Conservation (phyloP, 2,797 vertebrate genomes). For the Silurus lanzhouensis region DNA sequence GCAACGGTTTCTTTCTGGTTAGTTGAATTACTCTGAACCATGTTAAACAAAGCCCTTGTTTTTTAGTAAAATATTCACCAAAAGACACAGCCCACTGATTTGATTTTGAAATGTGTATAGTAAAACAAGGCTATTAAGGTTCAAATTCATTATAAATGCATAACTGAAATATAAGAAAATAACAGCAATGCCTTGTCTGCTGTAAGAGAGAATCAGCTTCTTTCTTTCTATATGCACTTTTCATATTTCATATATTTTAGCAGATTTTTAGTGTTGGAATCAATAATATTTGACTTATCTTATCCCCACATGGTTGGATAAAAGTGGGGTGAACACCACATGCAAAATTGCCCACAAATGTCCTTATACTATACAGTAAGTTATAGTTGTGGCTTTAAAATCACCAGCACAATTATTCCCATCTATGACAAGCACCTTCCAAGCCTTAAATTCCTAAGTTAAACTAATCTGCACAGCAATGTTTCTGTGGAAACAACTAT, state of each 20-base stretch:
- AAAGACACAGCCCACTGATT: neutral
- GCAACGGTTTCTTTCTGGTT: neutral
- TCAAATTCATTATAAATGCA: too few relatives aligned
- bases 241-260: too few relatives aligned
- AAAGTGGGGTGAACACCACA: neutral
- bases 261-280: too few relatives aligned
- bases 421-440: neutral
- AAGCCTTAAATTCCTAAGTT: conserved; percentile 24
- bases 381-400: neutral
- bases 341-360: neutral
- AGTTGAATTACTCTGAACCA: neutral
- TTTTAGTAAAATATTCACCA: neutral
- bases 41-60: neutral
- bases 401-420: neutral
- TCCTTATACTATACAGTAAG: neutral
- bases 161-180: neutral
- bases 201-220: neutral
- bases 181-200: neutral
- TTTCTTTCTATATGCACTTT: neutral
- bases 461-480: conserved; percentile 51
- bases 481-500: conserved; percentile 29
- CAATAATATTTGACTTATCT: neutral
- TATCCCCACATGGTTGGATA: neutral
- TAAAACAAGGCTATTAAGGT: neutral
- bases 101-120: neutral